Evolutionary conservation across 2,113 vertebrate genomes (phyloP), one percentile per base, ranked within the genome.

Genomic region (Neomonachus schauinslandi): DNA sequence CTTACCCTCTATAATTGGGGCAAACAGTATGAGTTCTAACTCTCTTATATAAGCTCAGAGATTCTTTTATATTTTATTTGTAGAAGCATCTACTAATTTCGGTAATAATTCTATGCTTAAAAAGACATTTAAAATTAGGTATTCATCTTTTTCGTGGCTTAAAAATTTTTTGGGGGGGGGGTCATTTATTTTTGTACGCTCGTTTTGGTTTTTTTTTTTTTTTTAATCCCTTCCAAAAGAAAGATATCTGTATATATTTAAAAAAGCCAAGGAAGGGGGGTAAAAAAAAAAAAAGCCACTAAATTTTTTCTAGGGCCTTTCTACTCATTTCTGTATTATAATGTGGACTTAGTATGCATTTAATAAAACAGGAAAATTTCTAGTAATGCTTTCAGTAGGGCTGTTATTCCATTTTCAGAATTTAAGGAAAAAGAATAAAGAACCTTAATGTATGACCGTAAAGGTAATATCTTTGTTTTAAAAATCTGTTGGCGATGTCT

Each of bases 21-120:
- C 84, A 96, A 92, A 95, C 90, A 89, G 5, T 92, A 39, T 93
- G 94, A 95, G 65, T 89, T 97, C 81, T 95, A 65, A 83, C 83
- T 91, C 92, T 87, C 55, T 98, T 98, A 97, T 95, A 95, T 98
- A 98, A 98, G 92, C 90, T 81, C 87, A 96, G 69, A 93, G 39
- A 89, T 57, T 86, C 79, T 91, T 97, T 97, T 39, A 67, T 91
- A 87, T 89, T 96, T 96, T 96, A 83, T 61, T 96, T 94, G 33
- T 11, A 96, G 55, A 96, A 95, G 33, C 53, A 84, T 51, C 6
- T 84, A 3, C 61, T 96, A 94, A 77, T 96, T 92, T 92, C n/a
- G 84, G 26, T 90, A 92, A 39, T 97, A 96, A 92, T 77, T 80
- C 67, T 33, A 16, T 97, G 39, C 57, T 96, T 97, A 82, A 96